A percentile compares a stretch with the other conserved stretches of the same genome.
phyloP scores from a whole-genome alignment of 1,140 invertebrate genomes.

The Lasioglossum baleicum region DNA sequence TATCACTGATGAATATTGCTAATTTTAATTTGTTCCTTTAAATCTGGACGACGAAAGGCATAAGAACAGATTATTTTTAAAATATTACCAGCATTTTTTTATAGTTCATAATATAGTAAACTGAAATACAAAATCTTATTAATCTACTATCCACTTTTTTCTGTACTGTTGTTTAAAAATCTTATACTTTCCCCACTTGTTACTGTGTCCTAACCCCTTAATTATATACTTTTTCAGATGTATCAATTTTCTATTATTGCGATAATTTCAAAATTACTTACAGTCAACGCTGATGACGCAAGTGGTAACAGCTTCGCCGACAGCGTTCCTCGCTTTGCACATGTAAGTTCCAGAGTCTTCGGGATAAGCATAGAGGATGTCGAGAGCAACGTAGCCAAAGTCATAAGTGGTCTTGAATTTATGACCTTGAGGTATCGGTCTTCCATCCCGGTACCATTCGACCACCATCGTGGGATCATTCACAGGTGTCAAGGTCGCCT shows the following conservation, averaged over 20 bases:
- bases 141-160: too few species aligned
- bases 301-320: slow-evolving; percentile 95
- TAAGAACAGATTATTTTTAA: too few species aligned
- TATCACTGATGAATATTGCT: too few species aligned
- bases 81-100: too few species aligned
- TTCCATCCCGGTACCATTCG: slow-evolving; percentile 96
- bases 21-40: too few species aligned
- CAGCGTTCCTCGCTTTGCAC: slow-evolving; percentile 94
- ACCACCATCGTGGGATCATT: slow-evolving; percentile 97
- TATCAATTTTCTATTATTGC: neutral
- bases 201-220: too few species aligned
- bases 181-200: too few species aligned
- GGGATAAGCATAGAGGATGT: slow-evolving; percentile 97
- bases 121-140: too few species aligned
- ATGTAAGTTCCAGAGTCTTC: slow-evolving; percentile 97
- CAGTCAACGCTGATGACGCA: slow-evolving; percentile 91
- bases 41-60: too few species aligned
- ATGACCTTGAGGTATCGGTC: slow-evolving; percentile 92
- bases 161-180: too few species aligned
- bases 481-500: slow-evolving; percentile 95
- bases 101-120: too few species aligned
- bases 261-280: slow-evolving; percentile 73
- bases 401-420: slow-evolving; percentile 96
- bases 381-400: slow-evolving; percentile 96
- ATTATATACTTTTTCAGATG: too few species aligned